These are phyloP conservation scores for Caranx melampygus DNA, from an alignment of 2,113 vertebrate species.

Conservation along the genomic window DNA sequence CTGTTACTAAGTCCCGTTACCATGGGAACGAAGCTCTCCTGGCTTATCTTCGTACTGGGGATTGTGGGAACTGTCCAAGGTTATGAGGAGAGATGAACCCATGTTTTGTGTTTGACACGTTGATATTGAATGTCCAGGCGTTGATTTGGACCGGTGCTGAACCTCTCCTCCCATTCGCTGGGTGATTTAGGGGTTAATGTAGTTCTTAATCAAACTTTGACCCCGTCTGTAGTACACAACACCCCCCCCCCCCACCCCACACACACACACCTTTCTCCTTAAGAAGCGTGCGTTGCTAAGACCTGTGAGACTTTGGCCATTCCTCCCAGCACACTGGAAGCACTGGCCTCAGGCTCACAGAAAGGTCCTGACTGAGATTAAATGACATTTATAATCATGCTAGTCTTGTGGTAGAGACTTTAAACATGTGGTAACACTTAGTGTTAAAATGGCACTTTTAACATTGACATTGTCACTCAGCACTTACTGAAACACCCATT, in stretches of 20 bases:
- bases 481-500: slow-evolving; percentile 62
- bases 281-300: slow-evolving; percentile 13
- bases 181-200: slow-evolving; percentile 47
- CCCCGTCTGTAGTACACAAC: slow-evolving; percentile 3
- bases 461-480: slow-evolving; percentile 62
- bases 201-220: slow-evolving; percentile 43
- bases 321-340: slow-evolving; percentile 25
- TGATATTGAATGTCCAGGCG: slow-evolving; percentile 72
- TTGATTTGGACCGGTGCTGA: slow-evolving; percentile 47
- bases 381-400: slow-evolving; percentile 42
- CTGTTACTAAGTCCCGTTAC: slow-evolving; percentile 70
- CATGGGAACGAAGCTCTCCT: slow-evolving; percentile 64
- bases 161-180: slow-evolving; percentile 34
- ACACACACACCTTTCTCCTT: background rate
- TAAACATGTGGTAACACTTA: slow-evolving; percentile 62
- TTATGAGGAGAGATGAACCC: slow-evolving; percentile 53
- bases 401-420: slow-evolving; percentile 66
- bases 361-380: slow-evolving; percentile 62
- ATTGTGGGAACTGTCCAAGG: slow-evolving; percentile 59
- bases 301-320: slow-evolving; percentile 31
- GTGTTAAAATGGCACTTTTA: slow-evolving; percentile 72
- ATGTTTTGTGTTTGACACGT: slow-evolving; percentile 67
- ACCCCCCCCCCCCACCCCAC: background rate
- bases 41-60: slow-evolving; percentile 37
- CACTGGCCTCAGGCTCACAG: slow-evolving; percentile 30